These are phyloP conservation scores for Triplophysa yarkandensis DNA, from an alignment of 2,797 vertebrate genomes.

Conservation along the genomic window DNA sequence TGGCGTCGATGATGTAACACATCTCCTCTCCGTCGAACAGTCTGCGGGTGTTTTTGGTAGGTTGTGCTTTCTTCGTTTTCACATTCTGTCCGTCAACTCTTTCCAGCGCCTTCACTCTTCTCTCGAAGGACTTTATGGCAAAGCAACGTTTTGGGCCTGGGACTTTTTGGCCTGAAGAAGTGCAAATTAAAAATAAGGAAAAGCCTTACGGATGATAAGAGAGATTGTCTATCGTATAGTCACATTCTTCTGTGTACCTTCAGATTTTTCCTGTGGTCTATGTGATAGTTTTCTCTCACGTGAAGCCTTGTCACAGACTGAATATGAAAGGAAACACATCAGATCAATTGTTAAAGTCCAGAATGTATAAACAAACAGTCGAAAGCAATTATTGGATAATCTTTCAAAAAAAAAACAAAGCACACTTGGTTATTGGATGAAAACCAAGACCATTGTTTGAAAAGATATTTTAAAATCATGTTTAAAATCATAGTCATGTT, in stretches of 20 bases:
- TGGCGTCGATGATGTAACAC: constrained; percentile 85
- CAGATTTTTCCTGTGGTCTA: constrained; percentile 2
- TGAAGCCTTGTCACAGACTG: neutral
- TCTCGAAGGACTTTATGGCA: constrained; percentile 81
- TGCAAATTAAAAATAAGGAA: neutral
- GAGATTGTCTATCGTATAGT: constrained; percentile 9
- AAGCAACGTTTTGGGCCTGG: constrained; percentile 80
- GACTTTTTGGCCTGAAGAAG: constrained; percentile 15
- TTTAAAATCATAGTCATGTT: too few species aligned
- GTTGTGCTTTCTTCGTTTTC: neutral
- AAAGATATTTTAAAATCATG: too few species aligned
- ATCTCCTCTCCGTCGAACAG: constrained; percentile 82
- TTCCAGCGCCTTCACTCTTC: constrained; percentile 77
- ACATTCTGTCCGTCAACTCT: constrained; percentile 45
- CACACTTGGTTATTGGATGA: too few species aligned
- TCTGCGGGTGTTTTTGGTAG: constrained; percentile 70
- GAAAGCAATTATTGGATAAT: neutral
- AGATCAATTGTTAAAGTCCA: neutral
- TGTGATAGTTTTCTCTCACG: neutral
- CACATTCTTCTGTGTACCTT: constrained; percentile 7
- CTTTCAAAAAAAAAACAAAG: too few species aligned
- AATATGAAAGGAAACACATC: neutral
- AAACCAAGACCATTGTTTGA: too few species aligned
- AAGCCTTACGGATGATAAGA: neutral
- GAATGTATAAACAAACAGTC: neutral